Percentiles rank a stretch among this genome's conserved stretches.
These are phyloP conservation scores for Danaus plexippus DNA, from an alignment of 1,140 invertebrate species.

Conservation along the genomic window DNA sequence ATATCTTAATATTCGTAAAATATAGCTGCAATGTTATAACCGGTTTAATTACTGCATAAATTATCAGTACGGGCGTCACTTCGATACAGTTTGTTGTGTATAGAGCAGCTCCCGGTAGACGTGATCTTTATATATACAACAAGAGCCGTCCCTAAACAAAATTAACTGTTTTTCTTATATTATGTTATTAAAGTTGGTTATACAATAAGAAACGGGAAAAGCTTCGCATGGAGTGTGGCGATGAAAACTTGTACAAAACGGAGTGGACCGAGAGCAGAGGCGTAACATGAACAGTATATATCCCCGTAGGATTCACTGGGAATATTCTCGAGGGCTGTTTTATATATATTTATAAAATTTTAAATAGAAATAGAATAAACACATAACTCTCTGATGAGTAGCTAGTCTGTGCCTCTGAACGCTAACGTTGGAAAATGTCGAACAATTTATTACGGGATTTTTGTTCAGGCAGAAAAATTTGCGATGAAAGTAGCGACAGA, in stretches of 20 bases:
- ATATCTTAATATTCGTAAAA: constrained; percentile 20
- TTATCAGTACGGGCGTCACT: constrained; percentile 27
- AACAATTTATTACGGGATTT: constrained; percentile 14
- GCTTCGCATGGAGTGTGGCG: too few relatives aligned
- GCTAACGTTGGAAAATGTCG: constrained; percentile 12
- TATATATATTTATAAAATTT: too few relatives aligned
- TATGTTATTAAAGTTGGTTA: too few relatives aligned
- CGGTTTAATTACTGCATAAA: constrained; percentile 38
- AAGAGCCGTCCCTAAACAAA: background rate
- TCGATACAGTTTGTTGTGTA: constrained; percentile 22
- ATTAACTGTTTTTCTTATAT: too few relatives aligned
- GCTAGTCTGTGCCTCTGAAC: constrained; percentile 8
- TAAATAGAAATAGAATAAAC: too few relatives aligned
- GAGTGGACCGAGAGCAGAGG: too few relatives aligned
- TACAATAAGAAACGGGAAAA: too few relatives aligned
- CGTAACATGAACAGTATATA: too few relatives aligned
- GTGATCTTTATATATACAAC: constrained; percentile 1
- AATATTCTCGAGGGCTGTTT: too few relatives aligned
- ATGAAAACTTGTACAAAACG: too few relatives aligned
- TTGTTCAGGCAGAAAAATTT: constrained; percentile 15
- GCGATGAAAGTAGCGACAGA: background rate
- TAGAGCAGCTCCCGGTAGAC: constrained; percentile 9
- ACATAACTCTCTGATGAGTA: too few relatives aligned
- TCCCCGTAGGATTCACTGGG: too few relatives aligned
- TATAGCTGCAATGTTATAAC: constrained; percentile 14